Evolutionary conservation across 2,113 vertebrate genomes (phyloP).

Genomic region (Pygoscelis adeliae): DNA sequence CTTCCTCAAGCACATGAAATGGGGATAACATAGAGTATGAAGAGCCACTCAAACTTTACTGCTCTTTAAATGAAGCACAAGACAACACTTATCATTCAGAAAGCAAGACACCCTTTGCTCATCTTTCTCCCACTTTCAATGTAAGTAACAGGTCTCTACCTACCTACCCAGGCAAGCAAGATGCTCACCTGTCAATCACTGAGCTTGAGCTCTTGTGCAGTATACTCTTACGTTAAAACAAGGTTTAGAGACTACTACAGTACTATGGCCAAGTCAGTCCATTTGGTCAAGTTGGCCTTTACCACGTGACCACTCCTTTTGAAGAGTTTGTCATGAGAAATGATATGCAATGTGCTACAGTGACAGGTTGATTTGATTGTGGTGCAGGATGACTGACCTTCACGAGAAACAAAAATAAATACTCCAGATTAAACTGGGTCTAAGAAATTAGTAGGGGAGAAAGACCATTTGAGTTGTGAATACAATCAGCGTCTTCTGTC

Average conservation of each 20-base stretch:
- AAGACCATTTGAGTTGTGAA: not conserved
- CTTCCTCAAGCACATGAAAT: not conserved
- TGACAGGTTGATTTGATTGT: not conserved
- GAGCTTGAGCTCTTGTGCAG: not conserved
- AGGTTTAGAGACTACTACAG: not conserved
- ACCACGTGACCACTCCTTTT: not conserved
- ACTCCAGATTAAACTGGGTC: not conserved
- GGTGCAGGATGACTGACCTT: not conserved
- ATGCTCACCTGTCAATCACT: not conserved
- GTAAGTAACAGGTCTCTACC: not conserved
- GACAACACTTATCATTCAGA: not conserved
- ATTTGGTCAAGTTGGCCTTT: not conserved
- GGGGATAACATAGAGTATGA: not conserved
- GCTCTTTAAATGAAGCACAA: not conserved
- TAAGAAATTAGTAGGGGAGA: not conserved
- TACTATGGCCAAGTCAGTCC: not conserved
- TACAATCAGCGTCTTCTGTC: not conserved
- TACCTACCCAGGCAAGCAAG: not conserved
- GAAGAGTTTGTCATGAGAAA: not conserved
- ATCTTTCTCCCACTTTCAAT: not conserved
- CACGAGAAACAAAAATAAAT: not conserved
- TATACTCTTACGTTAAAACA: not conserved
- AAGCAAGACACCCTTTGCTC: not conserved
- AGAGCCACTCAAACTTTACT: not conserved
- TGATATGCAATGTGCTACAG: not conserved